Base-by-base conservation (phyloP, 2,888 invertebrate genomes). In the Apantesis nais region DNA sequence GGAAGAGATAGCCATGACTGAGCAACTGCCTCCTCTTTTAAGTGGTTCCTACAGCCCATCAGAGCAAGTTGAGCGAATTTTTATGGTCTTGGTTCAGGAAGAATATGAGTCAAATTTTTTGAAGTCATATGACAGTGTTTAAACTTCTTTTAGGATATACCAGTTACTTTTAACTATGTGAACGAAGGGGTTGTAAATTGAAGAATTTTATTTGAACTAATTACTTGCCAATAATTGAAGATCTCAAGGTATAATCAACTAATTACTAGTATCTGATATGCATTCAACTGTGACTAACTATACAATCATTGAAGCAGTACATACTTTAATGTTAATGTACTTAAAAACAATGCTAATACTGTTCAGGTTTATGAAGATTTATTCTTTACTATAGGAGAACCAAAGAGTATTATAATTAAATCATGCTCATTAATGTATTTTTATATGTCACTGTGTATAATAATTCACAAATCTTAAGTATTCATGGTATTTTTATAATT, bases 261-360 rank as follows among this genome's bases (percentile, higher is more conserved):
- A 65, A 48, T 37, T 16, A 39, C 1, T 19, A 58, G 39, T 39
- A 58, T 29, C 52, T 29, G 39, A 58, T 55, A 58, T 29, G 66
- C 66, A 29, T 39, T 55, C 55, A 58, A 66, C 66, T 66, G 39
- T 58, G 25, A 66, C 58, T 66, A 25, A 66, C 29, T 19, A 58
- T 41, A 39, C 55, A 37, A 58, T 41, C 39, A n/a, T 34, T 52
- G 22, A 44, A 22, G 22, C n/a, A 29, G 41, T 29, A 41, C 25
- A 41, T 19, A 62, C 25, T 41, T 25, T 12, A 29, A 58, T 58
- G 25, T 5, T 58, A 55, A 25, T 55, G 25, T 55, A 16, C 16
- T 5, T 16, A 29, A 16, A 58, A 58, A 29, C 16, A 58, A 58
- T 58, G 14, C 58, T 29, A 58, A 29, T 14, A 14, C 2, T 52